phyloP scores from a whole-genome alignment of 1,140 invertebrate species.

The Coptotermes formosanus region DNA sequence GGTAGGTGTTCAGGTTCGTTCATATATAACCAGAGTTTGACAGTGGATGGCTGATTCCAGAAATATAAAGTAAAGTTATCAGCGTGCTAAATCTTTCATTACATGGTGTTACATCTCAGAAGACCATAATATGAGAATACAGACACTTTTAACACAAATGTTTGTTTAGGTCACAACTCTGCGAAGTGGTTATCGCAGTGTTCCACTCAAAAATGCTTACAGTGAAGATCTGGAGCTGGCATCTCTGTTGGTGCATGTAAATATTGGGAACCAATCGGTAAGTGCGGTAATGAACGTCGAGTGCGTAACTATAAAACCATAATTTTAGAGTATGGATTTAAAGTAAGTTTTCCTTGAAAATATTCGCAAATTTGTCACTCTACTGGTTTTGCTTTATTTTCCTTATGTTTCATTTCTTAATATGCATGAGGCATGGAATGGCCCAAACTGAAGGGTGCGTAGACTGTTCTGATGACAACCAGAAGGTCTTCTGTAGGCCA shows the following conservation, averaged over 20 bases:
- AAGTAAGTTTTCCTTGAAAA: not conserved
- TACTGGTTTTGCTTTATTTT: no score
- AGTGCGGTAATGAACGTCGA: constrained; percentile 31
- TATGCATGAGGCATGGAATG: no score
- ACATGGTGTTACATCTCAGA: no score
- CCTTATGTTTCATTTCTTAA: no score
- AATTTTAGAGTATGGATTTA: not conserved
- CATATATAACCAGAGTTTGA: not conserved
- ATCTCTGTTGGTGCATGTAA: constrained; percentile 82
- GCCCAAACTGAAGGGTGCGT: no score
- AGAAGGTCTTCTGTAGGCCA: no score
- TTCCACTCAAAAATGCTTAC: constrained; percentile 86
- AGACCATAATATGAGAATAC: no score
- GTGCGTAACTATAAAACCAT: not conserved
- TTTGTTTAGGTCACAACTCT: constrained; percentile 61
- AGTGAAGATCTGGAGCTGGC: constrained; percentile 93
- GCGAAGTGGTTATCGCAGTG: constrained; percentile 83
- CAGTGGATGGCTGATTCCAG: not conserved
- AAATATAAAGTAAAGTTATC: not conserved
- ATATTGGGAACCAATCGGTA: constrained; percentile 55
- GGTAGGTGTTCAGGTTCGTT: not conserved
- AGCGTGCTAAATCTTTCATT: no score
- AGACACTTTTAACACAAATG: no score
- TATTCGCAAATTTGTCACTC: no score
- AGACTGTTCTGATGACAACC: no score